Conservation (phyloP, 2,888 invertebrate genomes). For the Eupithecia subumbrata region DNA sequence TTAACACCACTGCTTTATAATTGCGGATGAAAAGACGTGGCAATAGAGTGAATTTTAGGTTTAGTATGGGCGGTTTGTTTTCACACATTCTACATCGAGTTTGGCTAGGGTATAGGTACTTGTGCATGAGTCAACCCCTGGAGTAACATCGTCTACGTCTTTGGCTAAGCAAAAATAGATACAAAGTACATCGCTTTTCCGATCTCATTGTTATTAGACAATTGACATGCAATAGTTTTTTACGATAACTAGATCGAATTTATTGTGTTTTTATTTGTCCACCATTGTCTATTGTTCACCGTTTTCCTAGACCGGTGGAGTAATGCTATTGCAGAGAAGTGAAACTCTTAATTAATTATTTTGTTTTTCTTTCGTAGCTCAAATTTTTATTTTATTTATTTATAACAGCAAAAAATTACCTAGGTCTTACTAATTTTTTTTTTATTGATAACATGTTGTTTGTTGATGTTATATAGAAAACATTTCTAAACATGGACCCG, state of each 20-base stretch:
- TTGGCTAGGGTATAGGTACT: neutral
- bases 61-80: too few relatives aligned
- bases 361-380: too few relatives aligned
- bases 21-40: too few relatives aligned
- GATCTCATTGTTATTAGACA: slow-evolving; percentile 45
- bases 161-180: neutral
- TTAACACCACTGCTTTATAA: too few relatives aligned
- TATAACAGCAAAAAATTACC: too few relatives aligned
- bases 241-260: slow-evolving; percentile 43
- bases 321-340: slow-evolving; percentile 11
- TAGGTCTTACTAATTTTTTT: too few relatives aligned
- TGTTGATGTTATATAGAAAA: too few relatives aligned
- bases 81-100: too few relatives aligned
- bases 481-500: too few relatives aligned
- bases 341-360: neutral
- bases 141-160: neutral
- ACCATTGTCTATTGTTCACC: slow-evolving; percentile 53
- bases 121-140: neutral
- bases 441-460: too few relatives aligned
- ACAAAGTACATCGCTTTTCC: slow-evolving; percentile 3
- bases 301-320: slow-evolving; percentile 17
- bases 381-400: too few relatives aligned
- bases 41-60: too few relatives aligned
- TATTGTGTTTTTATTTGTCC: slow-evolving; percentile 46
- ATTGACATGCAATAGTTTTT: slow-evolving; percentile 39